Evolutionary conservation across 2,113 vertebrate genomes (phyloP), one percentile per base, ranked within the genome.

Genomic region (Pelobates fuscus): DNA sequence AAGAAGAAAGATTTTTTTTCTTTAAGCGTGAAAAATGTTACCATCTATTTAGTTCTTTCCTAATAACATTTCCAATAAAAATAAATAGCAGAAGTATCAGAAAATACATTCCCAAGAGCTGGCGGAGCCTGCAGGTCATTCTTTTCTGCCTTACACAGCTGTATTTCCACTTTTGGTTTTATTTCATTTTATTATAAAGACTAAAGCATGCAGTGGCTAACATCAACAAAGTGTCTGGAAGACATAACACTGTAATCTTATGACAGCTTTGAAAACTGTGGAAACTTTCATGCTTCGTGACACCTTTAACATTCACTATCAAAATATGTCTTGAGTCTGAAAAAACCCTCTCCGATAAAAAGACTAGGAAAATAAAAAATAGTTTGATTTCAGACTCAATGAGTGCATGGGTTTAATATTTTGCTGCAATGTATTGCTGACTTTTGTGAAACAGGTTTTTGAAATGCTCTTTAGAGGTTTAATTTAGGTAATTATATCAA

Each of bases 241-340:
- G 65, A 43, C 55, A 76, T 79, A 68, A 55, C 0, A 61, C 15
- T 20, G 67, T 69, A 0, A 15, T 80, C 25, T 24, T 49, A 55
- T 77, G 71, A 71, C 32, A 37, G 1, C 32, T 37, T 37, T 37
- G 32, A 37, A 10, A 37, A 37, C 32, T 37, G 32, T 37, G 32
- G 32, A 37, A 37, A 37, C 32, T 37, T 37, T 57, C 32, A 60
- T 67, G 68, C 76, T 3, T 66, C 15, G 73, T 49, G 55, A 70
- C 82, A 73, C 41, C 82, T 55, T 80, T 1, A 2, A 64, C 74
- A 83, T 29, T 25, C 17, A 26, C 11, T 60, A 18, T 37, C 32
- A 37, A 37, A 37, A 37, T 37, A 37, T 37, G 32, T 37, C 32
- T 37, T 10, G 5, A 37, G 32, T 37, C 32, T 37, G 32, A 37